phyloP scores from a whole-genome alignment of 2,113 vertebrate genomes.

The Zosterops hypoxanthus region DNA sequence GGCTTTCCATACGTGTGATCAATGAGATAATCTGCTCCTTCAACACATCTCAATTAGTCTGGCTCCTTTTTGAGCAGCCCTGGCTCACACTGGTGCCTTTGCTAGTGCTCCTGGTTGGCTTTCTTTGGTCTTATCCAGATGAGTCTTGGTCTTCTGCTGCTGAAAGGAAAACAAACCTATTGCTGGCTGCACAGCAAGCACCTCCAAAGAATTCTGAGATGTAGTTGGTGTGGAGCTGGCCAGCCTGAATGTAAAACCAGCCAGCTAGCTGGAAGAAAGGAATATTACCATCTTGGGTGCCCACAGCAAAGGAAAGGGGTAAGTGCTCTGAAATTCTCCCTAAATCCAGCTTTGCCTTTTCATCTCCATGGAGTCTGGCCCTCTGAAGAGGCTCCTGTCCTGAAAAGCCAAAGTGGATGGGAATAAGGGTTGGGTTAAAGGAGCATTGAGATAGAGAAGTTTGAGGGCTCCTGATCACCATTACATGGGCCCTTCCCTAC shows the following conservation, averaged over 20 bases:
- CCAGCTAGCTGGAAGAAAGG: not conserved
- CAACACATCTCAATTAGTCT: not conserved
- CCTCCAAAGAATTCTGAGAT: not conserved
- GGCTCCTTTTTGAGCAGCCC: not conserved
- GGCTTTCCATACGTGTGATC: not conserved
- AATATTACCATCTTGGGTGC: not conserved
- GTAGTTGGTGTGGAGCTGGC: not conserved
- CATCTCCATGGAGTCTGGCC: not conserved
- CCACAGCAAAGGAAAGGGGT: not conserved
- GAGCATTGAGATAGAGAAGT: not conserved
- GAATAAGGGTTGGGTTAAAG: not conserved
- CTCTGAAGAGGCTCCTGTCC: not conserved
- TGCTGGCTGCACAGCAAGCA: not conserved
- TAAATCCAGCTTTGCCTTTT: not conserved
- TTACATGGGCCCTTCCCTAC: not conserved
- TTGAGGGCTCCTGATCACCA: not conserved
- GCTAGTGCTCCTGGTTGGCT: not conserved
- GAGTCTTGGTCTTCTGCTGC: not conserved
- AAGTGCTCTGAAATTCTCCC: conserved; percentile 11
- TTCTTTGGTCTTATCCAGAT: not conserved
- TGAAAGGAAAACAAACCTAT: not conserved
- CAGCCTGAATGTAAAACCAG: not conserved
- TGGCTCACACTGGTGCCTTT: not conserved
- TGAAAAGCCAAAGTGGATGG: not conserved
- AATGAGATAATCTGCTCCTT: not conserved